phyloP scores from a whole-genome alignment of 2,888 invertebrate species.

The Odontothrips loti region DNA sequence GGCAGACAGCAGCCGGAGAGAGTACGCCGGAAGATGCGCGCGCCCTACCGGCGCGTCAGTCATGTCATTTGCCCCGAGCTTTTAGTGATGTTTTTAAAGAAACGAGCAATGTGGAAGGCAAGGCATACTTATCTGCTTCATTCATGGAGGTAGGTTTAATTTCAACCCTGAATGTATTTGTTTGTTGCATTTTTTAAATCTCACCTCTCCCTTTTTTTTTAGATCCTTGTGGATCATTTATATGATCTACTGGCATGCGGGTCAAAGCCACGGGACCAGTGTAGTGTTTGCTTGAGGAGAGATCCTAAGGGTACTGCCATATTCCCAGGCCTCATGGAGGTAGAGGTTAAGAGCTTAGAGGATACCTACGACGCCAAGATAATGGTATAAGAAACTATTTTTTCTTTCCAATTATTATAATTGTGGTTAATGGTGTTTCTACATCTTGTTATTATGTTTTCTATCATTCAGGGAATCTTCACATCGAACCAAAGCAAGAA shows the following conservation, averaged over 20 bases:
- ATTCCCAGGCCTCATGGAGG: conserved; percentile 60
- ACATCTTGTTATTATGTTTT: neutral
- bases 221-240: no score
- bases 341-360: conserved; percentile 55
- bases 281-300: conserved; percentile 75
- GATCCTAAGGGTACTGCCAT: conserved; percentile 56
- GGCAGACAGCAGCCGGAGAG: no score
- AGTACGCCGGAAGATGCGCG: no score
- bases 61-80: no score
- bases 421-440: no score
- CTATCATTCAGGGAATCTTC: conserved; percentile 61
- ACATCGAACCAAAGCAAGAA: conserved; percentile 77
- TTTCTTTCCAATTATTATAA: neutral
- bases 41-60: no score
- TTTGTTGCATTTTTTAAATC: neutral
- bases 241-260: conserved; percentile 70
- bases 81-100: conserved; percentile 73
- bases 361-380: conserved; percentile 60
- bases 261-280: conserved; percentile 61
- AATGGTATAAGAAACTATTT: neutral
- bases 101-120: conserved; percentile 57
- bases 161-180: neutral
- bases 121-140: conserved; percentile 68
- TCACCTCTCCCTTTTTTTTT: neutral
- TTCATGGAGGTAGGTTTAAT: conserved; percentile 67